Evolutionary conservation across 2,797 vertebrate genomes (phyloP), one percentile per base, ranked within the genome.

Genomic region (Malacoctenus gilli): DNA sequence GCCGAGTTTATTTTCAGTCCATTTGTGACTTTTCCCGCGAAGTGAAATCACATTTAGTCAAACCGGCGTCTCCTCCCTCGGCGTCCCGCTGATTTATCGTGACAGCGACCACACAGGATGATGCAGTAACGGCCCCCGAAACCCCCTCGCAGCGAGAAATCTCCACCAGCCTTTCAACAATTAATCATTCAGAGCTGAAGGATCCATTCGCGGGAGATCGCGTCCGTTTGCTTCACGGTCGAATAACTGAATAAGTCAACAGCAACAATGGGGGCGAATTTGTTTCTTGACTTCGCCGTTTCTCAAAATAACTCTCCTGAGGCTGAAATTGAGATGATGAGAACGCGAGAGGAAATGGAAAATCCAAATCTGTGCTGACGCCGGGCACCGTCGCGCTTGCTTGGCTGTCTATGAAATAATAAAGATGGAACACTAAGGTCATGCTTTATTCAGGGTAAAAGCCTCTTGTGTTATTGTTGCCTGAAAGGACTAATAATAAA

Each of bases 171-270:
- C 43, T 73, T 83, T 63, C 77, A 66, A 83, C 46, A 83, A 88
- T 91, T 77, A 87, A 91, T 91, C 85, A 87, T 91, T 91, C 64
- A 91, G 79, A 79, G 47, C 68, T 57, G 59, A 73, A 77, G 63
- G 58, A 84, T 87, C 88, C 79, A 88, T 88, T 89, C 85, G 79
- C 72, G 79, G 68, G n/a, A 83, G 81, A 72, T 75, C n/a, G 67
- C 77, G 76, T 85, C 77, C 72, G 79, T 87, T 86, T 89, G 79
- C 87, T 81, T 84, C 85, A 83, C 68, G 86, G 87, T 83, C 62
- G 75, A 88, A 90, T 87, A 89, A 77, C 79, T 89, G 80, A 90
- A 89, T 80, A 87, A 89, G 89, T 90, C 87, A 89, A 89, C 88
- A 87, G 72, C 79, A 80, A 82, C 81, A 83, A 79, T 52, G 68